Evolutionary conservation across 1,140 invertebrate genomes (phyloP).

Genomic region (Arctopsyche grandis): DNA sequence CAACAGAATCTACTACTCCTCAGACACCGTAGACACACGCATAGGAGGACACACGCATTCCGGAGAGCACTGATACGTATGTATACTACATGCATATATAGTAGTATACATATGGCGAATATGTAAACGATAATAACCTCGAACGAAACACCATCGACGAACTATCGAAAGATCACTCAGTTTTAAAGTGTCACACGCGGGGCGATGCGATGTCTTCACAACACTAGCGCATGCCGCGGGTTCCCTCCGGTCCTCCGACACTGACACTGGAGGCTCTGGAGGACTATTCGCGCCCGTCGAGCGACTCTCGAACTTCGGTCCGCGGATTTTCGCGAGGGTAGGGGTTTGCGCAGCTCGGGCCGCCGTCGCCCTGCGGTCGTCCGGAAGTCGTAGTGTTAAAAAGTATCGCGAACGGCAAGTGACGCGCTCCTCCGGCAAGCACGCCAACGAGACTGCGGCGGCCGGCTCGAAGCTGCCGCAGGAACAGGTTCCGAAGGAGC

Average conservation of each 20-base stretch:
- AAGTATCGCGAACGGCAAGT: slow-evolving; percentile 26
- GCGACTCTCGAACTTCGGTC: background rate
- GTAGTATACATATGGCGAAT: too few species aligned
- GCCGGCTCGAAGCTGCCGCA: background rate
- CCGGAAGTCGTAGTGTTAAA: background rate
- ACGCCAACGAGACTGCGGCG: slow-evolving; percentile 51
- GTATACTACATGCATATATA: too few species aligned
- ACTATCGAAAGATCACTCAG: background rate
- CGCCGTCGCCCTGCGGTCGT: background rate
- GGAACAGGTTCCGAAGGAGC: slow-evolving; percentile 13
- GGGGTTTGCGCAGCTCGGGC: background rate
- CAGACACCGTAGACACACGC: background rate
- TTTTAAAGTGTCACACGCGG: background rate
- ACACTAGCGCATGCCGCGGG: background rate
- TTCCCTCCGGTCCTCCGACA: too few species aligned
- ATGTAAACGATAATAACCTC: background rate
- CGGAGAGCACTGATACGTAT: background rate
- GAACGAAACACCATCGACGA: background rate
- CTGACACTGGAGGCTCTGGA: too few species aligned
- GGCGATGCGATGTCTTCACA: background rate
- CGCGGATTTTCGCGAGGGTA: too few species aligned
- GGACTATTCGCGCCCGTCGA: background rate
- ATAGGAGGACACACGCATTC: background rate
- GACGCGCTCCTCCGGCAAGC: slow-evolving; percentile 42
- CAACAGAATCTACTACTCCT: background rate